phyloP scores from a whole-genome alignment of 2,797 vertebrate genomes.

The Pipistrellus nathusii region DNA sequence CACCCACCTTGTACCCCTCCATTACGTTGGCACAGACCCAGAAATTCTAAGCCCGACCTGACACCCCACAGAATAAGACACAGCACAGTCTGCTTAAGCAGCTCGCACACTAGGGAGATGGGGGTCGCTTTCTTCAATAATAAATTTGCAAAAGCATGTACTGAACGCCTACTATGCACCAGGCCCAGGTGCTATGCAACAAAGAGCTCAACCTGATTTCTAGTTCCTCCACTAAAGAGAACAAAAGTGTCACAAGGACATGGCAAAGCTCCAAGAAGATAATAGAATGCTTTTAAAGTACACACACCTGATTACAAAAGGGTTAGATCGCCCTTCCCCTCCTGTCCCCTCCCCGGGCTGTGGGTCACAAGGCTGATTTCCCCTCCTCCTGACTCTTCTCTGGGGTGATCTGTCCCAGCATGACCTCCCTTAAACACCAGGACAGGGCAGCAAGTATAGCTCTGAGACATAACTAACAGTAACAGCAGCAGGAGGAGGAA shows the following conservation, averaged over 20 bases:
- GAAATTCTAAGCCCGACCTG: accelerated
- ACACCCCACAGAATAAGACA: background rate
- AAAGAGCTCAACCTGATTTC: constrained; percentile 7
- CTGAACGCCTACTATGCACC: background rate
- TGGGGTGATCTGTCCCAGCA: background rate
- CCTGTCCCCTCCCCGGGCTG: background rate
- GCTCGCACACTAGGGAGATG: background rate
- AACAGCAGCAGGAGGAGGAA: background rate
- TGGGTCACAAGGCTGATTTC: background rate
- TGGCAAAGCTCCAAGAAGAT: background rate
- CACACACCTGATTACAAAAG: background rate
- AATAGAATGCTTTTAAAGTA: background rate
- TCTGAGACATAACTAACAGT: background rate
- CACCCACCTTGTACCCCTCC: background rate
- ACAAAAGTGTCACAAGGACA: background rate
- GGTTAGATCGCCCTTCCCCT: background rate
- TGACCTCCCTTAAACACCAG: background rate
- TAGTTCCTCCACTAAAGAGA: background rate
- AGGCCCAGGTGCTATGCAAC: background rate
- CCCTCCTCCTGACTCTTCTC: background rate
- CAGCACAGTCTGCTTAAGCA: background rate
- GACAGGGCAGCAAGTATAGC: background rate
- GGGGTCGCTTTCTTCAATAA: background rate
- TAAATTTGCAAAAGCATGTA: background rate
- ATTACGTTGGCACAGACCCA: accelerated